These are phyloP conservation scores for Trichomalopsis sarcophagae DNA, from an alignment of 1,140 invertebrate genomes.

Conservation along the genomic window DNA sequence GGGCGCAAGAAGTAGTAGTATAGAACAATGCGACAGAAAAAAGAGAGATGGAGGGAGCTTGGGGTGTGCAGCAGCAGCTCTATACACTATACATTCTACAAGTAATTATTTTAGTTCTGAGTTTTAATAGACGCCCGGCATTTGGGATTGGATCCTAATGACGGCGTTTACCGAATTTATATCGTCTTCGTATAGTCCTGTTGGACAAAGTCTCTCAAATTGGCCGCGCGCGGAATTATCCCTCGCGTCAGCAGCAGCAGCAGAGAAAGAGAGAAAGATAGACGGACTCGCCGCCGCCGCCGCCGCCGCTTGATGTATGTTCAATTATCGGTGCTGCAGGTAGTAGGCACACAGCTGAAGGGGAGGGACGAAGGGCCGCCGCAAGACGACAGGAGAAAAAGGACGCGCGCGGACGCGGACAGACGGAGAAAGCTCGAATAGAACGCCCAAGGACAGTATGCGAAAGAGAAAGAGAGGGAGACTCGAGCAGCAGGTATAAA, in stretches of 20 bases:
- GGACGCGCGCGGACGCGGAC: conserved; percentile 9
- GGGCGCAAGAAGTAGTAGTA: neutral
- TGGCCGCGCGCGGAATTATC: conserved; percentile 62
- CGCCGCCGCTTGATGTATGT: conserved; percentile 62
- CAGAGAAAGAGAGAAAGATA: conserved; percentile 19
- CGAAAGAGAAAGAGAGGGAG: conserved; percentile 9
- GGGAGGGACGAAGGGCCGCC: neutral
- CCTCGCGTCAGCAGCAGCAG: conserved; percentile 43
- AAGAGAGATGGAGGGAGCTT: conserved; percentile 51
- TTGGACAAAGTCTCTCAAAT: conserved; percentile 60
- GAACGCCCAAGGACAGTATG: conserved; percentile 10
- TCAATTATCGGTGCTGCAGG: conserved; percentile 60
- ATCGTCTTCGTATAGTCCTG: conserved; percentile 53
- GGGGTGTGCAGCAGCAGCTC: conserved; percentile 55
- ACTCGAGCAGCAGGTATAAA: conserved; percentile 47
- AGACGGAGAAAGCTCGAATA: conserved; percentile 41
- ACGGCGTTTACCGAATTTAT: conserved; percentile 73
- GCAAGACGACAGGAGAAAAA: conserved; percentile 12
- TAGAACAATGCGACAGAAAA: conserved; percentile 47
- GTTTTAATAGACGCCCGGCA: conserved; percentile 72
- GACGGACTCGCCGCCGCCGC: neutral
- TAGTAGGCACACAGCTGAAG: conserved; percentile 26
- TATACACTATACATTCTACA: conserved; percentile 56
- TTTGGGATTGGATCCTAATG: conserved; percentile 72
- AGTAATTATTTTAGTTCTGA: conserved; percentile 72